Percentiles rank a stretch among this genome's conserved stretches.
phyloP scores from a whole-genome alignment of 2,888 invertebrate genomes.

The Hanleya hanleyi region DNA sequence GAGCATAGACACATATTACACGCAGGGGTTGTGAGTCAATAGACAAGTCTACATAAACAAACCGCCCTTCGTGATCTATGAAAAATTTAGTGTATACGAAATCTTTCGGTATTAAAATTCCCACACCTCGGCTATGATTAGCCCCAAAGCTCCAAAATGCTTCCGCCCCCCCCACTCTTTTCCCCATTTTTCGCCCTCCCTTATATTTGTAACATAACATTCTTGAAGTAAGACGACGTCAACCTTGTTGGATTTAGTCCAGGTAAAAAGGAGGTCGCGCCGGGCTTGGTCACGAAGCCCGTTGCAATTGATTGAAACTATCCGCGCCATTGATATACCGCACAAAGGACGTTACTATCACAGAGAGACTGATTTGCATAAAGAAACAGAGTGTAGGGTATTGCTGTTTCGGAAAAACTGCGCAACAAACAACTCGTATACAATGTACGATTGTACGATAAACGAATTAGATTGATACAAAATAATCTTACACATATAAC shows the following conservation, averaged over 20 bases:
- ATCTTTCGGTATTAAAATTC: slow-evolving; percentile 1
- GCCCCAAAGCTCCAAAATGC: background rate
- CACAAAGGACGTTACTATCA: too few species aligned
- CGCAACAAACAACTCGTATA: too few species aligned
- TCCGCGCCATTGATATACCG: too few species aligned
- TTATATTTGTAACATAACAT: background rate
- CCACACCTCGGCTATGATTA: background rate
- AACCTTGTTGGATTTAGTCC: background rate
- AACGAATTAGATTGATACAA: too few species aligned
- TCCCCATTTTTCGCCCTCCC: background rate
- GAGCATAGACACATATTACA: slow-evolving; percentile 18
- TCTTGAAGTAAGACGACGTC: background rate
- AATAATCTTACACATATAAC: too few species aligned
- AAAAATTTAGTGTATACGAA: background rate
- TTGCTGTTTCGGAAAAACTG: too few species aligned
- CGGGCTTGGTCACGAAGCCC: background rate
- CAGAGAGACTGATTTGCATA: too few species aligned
- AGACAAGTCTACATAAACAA: background rate
- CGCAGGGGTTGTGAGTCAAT: background rate
- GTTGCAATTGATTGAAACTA: background rate
- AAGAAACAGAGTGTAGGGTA: too few species aligned
- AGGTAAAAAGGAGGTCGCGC: background rate
- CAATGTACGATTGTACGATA: too few species aligned
- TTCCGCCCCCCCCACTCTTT: background rate
- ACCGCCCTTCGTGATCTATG: slow-evolving; percentile 4